These are phyloP conservation scores for Myiopsitta monachus DNA, from an alignment of 2,113 vertebrate genomes.

Conservation along the genomic window DNA sequence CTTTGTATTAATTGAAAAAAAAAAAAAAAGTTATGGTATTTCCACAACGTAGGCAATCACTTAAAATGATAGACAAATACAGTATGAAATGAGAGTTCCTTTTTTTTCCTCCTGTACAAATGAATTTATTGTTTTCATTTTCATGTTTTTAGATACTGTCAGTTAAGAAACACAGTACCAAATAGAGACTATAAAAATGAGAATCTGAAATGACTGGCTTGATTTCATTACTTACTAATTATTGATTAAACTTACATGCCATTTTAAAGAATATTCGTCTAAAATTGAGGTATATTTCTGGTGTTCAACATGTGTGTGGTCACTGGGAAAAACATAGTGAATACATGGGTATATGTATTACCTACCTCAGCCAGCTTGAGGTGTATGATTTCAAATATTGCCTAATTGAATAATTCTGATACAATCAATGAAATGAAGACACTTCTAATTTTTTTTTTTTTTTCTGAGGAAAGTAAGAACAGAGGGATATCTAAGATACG, in stretches of 20 bases:
- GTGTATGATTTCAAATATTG: not conserved
- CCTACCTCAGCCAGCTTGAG: not conserved
- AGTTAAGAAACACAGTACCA: not conserved
- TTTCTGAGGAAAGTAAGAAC: rapidly evolving
- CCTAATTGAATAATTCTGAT: not conserved
- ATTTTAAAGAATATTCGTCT: not conserved
- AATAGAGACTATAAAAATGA: not conserved
- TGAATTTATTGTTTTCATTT: not conserved
- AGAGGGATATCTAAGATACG: not conserved
- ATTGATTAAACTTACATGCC: not conserved
- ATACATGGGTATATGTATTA: not conserved
- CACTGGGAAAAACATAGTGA: not conserved
- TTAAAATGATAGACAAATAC: not conserved
- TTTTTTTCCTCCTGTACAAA: not conserved
- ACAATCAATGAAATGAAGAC: not conserved
- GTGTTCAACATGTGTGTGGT: not conserved
- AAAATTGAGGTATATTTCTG: not conserved
- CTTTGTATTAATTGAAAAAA: not conserved
- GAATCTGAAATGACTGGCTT: not conserved
- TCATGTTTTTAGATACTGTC: not conserved
- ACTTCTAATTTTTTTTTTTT: not conserved
- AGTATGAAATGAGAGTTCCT: not conserved
- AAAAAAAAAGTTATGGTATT: not conserved
- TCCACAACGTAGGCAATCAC: not conserved
- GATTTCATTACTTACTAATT: not conserved